Conservation (phyloP, 1,140 invertebrate species). For the Halyomorpha halys region DNA sequence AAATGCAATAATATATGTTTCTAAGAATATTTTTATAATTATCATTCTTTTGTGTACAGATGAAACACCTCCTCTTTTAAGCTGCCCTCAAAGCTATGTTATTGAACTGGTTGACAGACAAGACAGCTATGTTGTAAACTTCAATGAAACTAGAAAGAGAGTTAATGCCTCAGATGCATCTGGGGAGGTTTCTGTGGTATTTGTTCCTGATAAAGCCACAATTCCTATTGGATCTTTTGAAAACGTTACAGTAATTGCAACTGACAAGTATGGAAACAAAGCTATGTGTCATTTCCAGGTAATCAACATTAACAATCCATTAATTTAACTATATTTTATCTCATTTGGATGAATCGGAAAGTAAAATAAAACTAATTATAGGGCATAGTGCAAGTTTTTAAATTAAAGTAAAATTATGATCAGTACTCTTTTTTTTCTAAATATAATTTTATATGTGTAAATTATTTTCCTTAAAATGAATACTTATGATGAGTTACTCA, state of each 20-base stretch:
- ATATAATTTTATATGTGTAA: background rate
- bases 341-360: too few relatives aligned
- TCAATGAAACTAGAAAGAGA: conserved; percentile 77
- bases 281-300: conserved; percentile 91
- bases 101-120: conserved; percentile 83
- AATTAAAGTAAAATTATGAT: background rate
- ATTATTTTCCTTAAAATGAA: background rate
- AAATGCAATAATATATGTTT: too few relatives aligned
- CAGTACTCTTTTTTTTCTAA: background rate
- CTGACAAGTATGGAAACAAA: conserved; percentile 79
- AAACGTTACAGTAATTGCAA: conserved; percentile 86
- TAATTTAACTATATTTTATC: background rate
- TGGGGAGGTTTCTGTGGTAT: conserved; percentile 71
- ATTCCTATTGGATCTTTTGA: conserved; percentile 85
- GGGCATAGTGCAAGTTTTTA: background rate
- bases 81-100: conserved; percentile 91
- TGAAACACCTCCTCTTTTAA: conserved; percentile 84
- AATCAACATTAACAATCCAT: conserved; percentile 24
- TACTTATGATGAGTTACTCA: too few relatives aligned
- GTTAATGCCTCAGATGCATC: conserved; percentile 84
- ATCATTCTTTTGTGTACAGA: conserved; percentile 40
- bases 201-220: conserved; percentile 73
- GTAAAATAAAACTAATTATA: too few relatives aligned
- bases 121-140: conserved; percentile 81
- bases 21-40: too few relatives aligned